Evolutionary conservation across 2,888 invertebrate species (phyloP).

Genomic region (Drosophila cyrtoloma): DNA sequence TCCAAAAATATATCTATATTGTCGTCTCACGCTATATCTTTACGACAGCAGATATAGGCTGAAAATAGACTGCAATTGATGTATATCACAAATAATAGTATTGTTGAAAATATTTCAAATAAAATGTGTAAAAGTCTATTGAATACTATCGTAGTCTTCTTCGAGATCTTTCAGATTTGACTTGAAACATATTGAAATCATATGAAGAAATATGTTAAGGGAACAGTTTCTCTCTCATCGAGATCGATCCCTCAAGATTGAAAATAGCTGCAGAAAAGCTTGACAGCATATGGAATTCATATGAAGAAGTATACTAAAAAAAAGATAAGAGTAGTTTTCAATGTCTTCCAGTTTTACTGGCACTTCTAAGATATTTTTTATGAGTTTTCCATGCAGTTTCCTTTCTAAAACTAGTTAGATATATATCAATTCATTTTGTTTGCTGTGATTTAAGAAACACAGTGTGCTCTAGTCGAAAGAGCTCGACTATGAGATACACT

Average conservation of each 20-base stretch:
- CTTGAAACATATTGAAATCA: not conserved
- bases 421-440: too few species aligned
- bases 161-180: not conserved
- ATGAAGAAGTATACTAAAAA: not conserved
- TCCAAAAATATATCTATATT: not conserved
- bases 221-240: not conserved
- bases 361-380: too few species aligned
- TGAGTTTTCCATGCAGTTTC: too few species aligned
- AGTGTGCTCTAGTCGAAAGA: too few species aligned
- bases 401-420: too few species aligned
- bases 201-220: not conserved
- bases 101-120: too few species aligned
- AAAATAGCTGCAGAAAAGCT: not conserved
- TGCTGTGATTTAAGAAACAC: too few species aligned
- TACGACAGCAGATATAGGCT: not conserved
- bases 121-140: not conserved
- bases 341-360: too few species aligned
- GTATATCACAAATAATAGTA: too few species aligned
- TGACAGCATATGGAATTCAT: not conserved
- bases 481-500: too few species aligned
- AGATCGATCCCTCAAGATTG: not conserved
- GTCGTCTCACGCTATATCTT: conserved; percentile 6
- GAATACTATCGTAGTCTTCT: not conserved
- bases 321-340: not conserved
- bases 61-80: not conserved